phyloP scores from a whole-genome alignment of 2,113 vertebrate species.

The Anolis sagrei region DNA sequence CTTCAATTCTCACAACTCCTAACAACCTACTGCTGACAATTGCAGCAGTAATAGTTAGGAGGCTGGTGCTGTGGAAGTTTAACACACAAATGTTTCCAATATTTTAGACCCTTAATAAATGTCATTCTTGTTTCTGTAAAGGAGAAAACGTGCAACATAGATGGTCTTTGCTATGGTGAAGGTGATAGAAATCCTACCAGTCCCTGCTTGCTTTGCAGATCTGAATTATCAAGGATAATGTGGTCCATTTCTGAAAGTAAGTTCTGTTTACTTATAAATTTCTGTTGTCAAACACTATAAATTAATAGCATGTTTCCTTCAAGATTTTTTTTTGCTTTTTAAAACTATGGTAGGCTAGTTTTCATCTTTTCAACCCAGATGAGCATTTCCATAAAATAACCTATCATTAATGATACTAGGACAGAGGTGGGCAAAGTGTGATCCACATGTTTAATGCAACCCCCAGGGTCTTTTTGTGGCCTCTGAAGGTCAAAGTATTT shows the following conservation, averaged over 20 bases:
- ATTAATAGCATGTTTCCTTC: neutral
- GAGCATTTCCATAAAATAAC: no score
- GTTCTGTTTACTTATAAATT: slow-evolving; percentile 48
- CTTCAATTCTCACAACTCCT: no score
- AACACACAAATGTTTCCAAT: slow-evolving; percentile 6
- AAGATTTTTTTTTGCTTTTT: no score
- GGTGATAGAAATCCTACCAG: slow-evolving; percentile 81
- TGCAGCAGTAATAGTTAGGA: neutral
- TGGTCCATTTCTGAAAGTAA: slow-evolving; percentile 90
- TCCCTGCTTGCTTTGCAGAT: slow-evolving; percentile 85
- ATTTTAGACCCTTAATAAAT: neutral
- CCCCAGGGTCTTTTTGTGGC: no score
- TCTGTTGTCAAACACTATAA: neutral
- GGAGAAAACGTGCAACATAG: slow-evolving; percentile 89
- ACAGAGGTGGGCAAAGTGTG: no score
- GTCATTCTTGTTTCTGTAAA: slow-evolving; percentile 61
- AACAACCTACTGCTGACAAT: no score
- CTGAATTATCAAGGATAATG: slow-evolving; percentile 81
- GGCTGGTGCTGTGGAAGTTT: slow-evolving; percentile 1
- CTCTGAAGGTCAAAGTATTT: no score
- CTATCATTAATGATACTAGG: no score
- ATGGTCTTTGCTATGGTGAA: slow-evolving; percentile 84
- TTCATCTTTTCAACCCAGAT: no score
- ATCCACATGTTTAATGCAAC: no score
- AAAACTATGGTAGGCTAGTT: no score